Evolutionary conservation across 2,888 invertebrate genomes (phyloP).

Genomic region (Morinoia aosen): DNA sequence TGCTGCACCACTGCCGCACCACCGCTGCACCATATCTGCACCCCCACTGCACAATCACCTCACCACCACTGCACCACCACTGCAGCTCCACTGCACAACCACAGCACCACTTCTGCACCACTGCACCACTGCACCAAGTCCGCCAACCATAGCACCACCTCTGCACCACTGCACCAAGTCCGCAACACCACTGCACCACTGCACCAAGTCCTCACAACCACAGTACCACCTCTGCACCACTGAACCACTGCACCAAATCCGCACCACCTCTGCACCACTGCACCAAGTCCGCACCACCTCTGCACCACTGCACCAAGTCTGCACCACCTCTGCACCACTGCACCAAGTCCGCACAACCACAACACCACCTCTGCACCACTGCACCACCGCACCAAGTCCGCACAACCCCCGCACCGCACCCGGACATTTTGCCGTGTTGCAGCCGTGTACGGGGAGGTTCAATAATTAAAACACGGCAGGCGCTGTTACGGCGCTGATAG

Average conservation of each 20-base stretch:
- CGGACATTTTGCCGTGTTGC: not conserved
- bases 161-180: not conserved
- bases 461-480: constrained; percentile 33
- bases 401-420: not conserved
- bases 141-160: not conserved
- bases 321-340: not conserved
- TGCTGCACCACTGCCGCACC: not conserved
- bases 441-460: not conserved
- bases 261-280: not conserved
- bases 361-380: not conserved
- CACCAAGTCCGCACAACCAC: not conserved
- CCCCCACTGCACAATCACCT: too few species aligned
- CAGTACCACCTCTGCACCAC: not conserved
- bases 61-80: not conserved
- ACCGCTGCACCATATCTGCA: not conserved
- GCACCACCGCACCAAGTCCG: not conserved
- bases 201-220: not conserved
- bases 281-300: not conserved
- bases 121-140: not conserved
- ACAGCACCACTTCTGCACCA: too few species aligned
- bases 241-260: not conserved
- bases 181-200: not conserved
- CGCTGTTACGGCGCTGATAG: constrained; percentile 49
- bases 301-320: not conserved
- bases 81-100: not conserved